Conservation (phyloP, 2,113 vertebrate species). For the Pedionomus torquatus region DNA sequence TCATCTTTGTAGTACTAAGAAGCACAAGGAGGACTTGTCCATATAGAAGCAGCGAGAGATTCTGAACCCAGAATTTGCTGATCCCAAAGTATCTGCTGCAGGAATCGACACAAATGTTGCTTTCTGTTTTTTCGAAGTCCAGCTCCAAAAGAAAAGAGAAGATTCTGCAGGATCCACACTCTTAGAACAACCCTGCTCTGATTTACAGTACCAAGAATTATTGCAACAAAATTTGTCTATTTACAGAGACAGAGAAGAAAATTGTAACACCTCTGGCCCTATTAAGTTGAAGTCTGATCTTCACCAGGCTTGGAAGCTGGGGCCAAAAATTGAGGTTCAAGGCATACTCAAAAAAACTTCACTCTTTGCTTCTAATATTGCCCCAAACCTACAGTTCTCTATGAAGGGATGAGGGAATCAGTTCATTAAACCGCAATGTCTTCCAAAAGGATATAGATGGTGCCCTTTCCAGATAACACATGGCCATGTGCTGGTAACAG, state of each 20-base stretch:
- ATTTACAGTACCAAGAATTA: neutral
- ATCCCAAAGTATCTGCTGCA: neutral
- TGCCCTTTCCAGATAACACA: neutral
- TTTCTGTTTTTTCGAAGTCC: neutral
- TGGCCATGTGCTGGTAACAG: neutral
- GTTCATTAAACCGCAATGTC: neutral
- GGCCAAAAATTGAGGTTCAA: neutral
- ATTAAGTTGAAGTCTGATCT: neutral
- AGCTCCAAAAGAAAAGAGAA: neutral
- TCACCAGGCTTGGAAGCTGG: neutral
- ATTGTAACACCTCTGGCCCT: neutral
- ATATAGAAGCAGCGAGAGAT: neutral
- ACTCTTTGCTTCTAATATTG: neutral
- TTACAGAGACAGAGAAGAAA: neutral
- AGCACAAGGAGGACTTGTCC: neutral
- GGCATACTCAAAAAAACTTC: neutral
- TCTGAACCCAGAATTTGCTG: neutral
- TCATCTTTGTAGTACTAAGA: neutral
- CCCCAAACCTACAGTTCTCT: neutral
- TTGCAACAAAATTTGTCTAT: neutral
- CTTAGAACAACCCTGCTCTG: neutral
- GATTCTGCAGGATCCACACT: neutral
- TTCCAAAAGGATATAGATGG: neutral
- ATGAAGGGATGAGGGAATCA: neutral
- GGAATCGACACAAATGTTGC: neutral